Evolutionary conservation across 1,140 invertebrate species (phyloP).

Genomic region (Oreohelix idahoensis): DNA sequence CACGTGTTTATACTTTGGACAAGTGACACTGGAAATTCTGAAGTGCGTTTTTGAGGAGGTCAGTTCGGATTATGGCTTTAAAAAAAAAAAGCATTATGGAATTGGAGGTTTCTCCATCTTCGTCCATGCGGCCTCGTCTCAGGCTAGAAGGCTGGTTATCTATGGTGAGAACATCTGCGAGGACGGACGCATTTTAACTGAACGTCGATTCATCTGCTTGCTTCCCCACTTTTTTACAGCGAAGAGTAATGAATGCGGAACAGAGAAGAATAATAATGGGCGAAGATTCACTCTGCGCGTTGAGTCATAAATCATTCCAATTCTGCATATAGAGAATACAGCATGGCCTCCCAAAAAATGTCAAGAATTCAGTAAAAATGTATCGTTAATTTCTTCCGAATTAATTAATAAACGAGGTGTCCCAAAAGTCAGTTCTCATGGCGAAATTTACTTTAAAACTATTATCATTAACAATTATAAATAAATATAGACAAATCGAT

Average conservation of each 20-base stretch:
- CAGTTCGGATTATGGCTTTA: neutral
- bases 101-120: neutral
- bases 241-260: neutral
- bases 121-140: no score
- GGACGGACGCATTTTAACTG: neutral
- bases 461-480: no score
- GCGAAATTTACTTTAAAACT: no score
- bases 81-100: neutral
- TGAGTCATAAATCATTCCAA: neutral
- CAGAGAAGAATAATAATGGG: no score
- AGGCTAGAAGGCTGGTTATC: neutral
- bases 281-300: no score
- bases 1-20: neutral
- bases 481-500: no score
- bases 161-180: neutral
- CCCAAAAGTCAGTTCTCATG: no score
- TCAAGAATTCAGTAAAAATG: no score
- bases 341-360: no score
- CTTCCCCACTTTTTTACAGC: neutral
- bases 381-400: no score
- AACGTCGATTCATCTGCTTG: neutral
- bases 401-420: no score
- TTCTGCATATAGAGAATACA: neutral
- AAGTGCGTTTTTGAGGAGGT: neutral
- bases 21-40: neutral